Percentiles rank a stretch among this genome's conserved stretches.
phyloP scores from a whole-genome alignment of 2,888 invertebrate genomes.

The Rhagonycha lutea region DNA sequence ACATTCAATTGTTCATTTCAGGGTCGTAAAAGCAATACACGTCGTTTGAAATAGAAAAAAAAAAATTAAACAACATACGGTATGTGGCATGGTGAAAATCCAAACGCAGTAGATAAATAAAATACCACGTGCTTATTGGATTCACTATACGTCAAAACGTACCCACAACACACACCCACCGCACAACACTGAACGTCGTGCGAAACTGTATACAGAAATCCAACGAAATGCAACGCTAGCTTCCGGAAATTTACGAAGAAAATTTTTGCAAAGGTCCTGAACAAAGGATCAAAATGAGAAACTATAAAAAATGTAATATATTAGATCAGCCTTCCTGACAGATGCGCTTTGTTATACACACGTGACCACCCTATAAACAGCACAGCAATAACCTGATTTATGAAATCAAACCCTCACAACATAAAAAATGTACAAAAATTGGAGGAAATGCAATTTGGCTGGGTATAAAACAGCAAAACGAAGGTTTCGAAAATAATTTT shows the following conservation, averaged over 20 bases:
- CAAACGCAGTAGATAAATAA: not conserved
- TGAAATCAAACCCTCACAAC: not conserved
- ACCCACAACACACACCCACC: constrained; percentile 25
- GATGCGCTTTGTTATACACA: not conserved
- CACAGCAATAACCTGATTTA: not conserved
- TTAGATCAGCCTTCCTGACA: not conserved
- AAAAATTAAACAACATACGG: not conserved
- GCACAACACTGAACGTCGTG: constrained; percentile 25
- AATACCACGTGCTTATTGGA: constrained; percentile 20
- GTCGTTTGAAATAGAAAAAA: not conserved
- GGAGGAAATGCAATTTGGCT: not conserved
- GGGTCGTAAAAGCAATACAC: not conserved
- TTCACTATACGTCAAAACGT: constrained; percentile 18
- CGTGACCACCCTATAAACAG: not conserved
- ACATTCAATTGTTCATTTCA: not conserved
- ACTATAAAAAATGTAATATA: not conserved
- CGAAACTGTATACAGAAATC: constrained; percentile 16
- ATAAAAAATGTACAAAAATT: not conserved
- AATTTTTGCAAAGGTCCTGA: constrained; percentile 23
- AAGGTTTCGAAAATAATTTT: not conserved
- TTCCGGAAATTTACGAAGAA: constrained; percentile 24
- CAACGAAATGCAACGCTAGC: constrained; percentile 19
- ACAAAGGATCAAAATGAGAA: constrained; percentile 7
- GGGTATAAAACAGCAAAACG: not conserved
- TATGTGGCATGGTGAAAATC: not conserved